A percentile compares a stretch with the other conserved stretches of the same genome.
Conservation (phyloP, 2,797 vertebrate genomes). For the Mus minutoides region DNA sequence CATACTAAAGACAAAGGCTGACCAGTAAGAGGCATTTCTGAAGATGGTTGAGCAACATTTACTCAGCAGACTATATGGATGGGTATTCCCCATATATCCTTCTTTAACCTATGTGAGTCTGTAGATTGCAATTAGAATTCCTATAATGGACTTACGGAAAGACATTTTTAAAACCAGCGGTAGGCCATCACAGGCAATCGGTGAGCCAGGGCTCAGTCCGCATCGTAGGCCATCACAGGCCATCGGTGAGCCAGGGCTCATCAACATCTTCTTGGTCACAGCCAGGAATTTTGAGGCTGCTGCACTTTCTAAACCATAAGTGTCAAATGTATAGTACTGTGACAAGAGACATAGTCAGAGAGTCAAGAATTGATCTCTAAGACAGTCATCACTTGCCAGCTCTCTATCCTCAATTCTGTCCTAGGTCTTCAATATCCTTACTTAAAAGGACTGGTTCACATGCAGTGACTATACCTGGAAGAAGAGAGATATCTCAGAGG, state of each 20-base stretch:
- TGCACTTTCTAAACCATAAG: background rate
- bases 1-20: background rate
- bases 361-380: background rate
- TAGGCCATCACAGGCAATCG: background rate
- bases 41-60: background rate
- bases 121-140: background rate
- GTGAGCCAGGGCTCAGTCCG: background rate
- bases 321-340: background rate
- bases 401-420: background rate
- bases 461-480: background rate
- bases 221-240: too few species aligned
- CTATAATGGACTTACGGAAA: background rate
- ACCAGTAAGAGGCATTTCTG: background rate
- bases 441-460: background rate
- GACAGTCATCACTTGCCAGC: background rate
- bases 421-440: background rate
- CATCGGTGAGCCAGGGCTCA: too few species aligned
- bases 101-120: background rate
- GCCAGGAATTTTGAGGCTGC: background rate
- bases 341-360: background rate
- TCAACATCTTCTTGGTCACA: too few species aligned
- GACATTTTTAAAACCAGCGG: background rate
- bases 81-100: background rate
- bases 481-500: background rate
- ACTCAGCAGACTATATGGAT: background rate